Conservation (phyloP, 1,140 invertebrate species). For the Oncopodura yosiiana region DNA sequence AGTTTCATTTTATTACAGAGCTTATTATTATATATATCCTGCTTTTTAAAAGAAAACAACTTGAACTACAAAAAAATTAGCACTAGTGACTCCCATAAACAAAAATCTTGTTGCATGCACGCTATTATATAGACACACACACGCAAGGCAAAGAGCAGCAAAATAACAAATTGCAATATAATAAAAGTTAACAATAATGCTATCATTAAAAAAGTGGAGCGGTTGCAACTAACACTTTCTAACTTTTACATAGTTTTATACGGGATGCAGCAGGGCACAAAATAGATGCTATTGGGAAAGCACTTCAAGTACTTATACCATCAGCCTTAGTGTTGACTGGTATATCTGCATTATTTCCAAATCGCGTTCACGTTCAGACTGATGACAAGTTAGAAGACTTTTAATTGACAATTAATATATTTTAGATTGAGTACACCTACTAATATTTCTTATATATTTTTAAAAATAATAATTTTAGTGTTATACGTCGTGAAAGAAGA, state of each 20-base stretch:
- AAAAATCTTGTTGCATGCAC: too few species aligned
- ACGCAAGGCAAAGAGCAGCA: too few species aligned
- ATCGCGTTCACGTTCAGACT: constrained; percentile 28
- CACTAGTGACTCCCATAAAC: too few species aligned
- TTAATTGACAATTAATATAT: neutral
- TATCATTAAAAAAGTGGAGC: too few species aligned
- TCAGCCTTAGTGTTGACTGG: constrained; percentile 29
- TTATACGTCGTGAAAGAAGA: too few species aligned
- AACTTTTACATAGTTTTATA: neutral
- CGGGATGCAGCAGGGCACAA: constrained; percentile 12
- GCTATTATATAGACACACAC: too few species aligned
- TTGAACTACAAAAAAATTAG: too few species aligned
- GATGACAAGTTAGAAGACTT: constrained; percentile 8
- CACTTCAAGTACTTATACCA: constrained; percentile 26
- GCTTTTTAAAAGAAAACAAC: too few species aligned
- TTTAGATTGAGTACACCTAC: too few species aligned
- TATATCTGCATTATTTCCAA: constrained; percentile 31
- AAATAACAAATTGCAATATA: neutral
- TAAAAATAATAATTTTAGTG: too few species aligned
- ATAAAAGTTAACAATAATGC: constrained; percentile 3
- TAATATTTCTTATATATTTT: too few species aligned
- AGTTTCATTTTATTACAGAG: neutral
- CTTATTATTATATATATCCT: neutral
- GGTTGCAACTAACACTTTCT: constrained; percentile 1
- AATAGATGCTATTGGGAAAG: constrained; percentile 22